A percentile compares a stretch with the other conserved stretches of the same genome.
These are phyloP conservation scores for Drosophila funebris DNA, from an alignment of 1,140 invertebrate species.

Conservation along the genomic window DNA sequence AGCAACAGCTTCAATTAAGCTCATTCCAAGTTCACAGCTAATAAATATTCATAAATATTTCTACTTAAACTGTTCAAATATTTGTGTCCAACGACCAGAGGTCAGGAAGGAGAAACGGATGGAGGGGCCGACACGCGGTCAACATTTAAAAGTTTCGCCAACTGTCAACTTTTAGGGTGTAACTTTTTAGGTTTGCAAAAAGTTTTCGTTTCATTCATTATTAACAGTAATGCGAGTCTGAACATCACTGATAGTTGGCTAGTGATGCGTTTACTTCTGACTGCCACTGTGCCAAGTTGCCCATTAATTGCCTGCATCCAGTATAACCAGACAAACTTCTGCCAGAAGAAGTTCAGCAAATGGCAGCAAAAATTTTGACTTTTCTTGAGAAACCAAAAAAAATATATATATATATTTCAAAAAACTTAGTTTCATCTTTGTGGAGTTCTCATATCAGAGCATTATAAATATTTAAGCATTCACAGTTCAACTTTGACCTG, in stretches of 20 bases:
- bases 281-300: conserved; percentile 20
- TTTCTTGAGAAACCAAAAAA: neutral
- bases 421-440: neutral
- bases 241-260: neutral
- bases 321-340: neutral
- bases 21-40: conserved; percentile 51
- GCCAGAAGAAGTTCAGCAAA: neutral
- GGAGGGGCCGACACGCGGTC: neutral
- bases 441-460: neutral
- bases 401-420: neutral
- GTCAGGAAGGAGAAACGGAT: neutral
- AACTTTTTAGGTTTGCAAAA: conserved; percentile 37
- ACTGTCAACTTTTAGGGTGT: conserved; percentile 14
- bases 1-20: conserved; percentile 51
- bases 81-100: neutral
- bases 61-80: conserved; percentile 39
- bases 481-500: too few relatives aligned
- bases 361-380: neutral
- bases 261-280: conserved; percentile 24
- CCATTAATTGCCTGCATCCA: conserved; percentile 48
- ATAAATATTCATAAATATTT: conserved; percentile 75
- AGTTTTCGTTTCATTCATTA: conserved; percentile 64
- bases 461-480: conserved; percentile 15
- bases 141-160: conserved; percentile 53
- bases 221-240: conserved; percentile 50